These are phyloP conservation scores for Oligia latruncula DNA, from an alignment of 2,888 invertebrate genomes.

Conservation along the genomic window DNA sequence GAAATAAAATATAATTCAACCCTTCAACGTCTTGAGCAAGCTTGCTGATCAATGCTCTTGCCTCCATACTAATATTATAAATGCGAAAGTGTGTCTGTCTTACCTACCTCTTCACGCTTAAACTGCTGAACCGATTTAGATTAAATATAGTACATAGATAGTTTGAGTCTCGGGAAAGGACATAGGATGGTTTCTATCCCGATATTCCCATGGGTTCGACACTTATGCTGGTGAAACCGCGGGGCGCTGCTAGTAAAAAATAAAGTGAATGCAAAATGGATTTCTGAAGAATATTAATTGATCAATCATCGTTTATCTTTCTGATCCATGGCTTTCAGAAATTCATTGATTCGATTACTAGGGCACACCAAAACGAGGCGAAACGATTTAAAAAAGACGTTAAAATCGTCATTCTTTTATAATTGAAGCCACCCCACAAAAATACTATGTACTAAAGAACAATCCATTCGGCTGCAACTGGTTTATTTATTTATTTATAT, in stretches of 20 bases:
- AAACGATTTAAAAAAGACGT: background rate
- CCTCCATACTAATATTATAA: background rate
- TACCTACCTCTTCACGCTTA: too few relatives aligned
- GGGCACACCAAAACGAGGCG: background rate
- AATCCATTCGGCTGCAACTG: background rate
- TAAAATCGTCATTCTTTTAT: background rate
- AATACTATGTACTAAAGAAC: background rate
- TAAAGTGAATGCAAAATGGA: background rate
- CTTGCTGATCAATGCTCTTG: background rate
- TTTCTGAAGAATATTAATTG: conserved; percentile 14
- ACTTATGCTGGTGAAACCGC: too few relatives aligned
- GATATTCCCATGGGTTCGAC: too few relatives aligned
- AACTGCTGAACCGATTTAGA: too few relatives aligned
- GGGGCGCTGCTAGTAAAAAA: too few relatives aligned
- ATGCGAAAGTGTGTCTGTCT: too few relatives aligned
- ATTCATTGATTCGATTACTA: conserved; percentile 18
- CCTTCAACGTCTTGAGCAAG: background rate
- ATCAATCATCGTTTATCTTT: conserved; percentile 1
- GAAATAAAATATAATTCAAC: background rate
- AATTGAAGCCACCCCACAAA: background rate
- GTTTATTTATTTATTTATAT: too few relatives aligned
- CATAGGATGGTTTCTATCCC: too few relatives aligned
- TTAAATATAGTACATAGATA: too few relatives aligned
- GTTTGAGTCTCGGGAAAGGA: too few relatives aligned
- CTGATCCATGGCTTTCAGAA: background rate